Percentiles rank a stretch among this genome's conserved stretches.
phyloP scores from a whole-genome alignment of 92 coral and sea anemone species.

The Plumapathes pennacea region DNA sequence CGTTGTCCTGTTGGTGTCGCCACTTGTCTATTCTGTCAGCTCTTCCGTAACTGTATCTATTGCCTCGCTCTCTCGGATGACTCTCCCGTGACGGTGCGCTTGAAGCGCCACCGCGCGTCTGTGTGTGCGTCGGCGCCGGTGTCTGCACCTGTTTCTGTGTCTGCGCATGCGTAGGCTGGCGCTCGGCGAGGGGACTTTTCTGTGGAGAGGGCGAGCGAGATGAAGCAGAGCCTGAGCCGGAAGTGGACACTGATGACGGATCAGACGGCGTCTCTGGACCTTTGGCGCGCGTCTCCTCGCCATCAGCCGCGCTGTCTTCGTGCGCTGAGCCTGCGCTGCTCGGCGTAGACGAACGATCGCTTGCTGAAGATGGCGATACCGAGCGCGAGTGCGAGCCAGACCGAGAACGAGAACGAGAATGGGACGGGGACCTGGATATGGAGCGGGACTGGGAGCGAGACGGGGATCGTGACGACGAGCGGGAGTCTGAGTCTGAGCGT shows the following conservation, averaged over 20 bases:
- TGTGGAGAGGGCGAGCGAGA: constrained; percentile 12
- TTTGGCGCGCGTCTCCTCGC: constrained; percentile 11
- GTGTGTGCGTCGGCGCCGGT: constrained; percentile 24
- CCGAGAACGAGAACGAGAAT: constrained; percentile 57
- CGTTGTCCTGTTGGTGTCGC: constrained; percentile 28
- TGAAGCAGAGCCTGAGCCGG: constrained; percentile 28
- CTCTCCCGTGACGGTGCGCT: constrained; percentile 49
- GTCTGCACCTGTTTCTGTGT: too few relatives aligned
- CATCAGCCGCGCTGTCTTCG: constrained; percentile 3
- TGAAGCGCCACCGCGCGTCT: constrained; percentile 17
- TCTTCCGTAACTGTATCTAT: constrained; percentile 56
- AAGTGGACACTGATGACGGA: constrained; percentile 59
- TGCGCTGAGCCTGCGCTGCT: constrained; percentile 34
- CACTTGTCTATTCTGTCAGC: constrained; percentile 57
- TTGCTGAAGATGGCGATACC: constrained; percentile 61
- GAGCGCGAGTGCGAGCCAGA: constrained; percentile 50
- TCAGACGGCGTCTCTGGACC: constrained; percentile 42
- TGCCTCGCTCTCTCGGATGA: constrained; percentile 35
- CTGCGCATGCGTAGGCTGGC: too few relatives aligned
- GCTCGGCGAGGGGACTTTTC: constrained; percentile 33
- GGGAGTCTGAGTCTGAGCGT: constrained; percentile 82
- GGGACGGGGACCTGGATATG: constrained; percentile 72
- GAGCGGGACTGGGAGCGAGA: constrained; percentile 79
- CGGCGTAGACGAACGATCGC: constrained; percentile 71
- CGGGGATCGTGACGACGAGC: constrained; percentile 80